phyloP scores from a whole-genome alignment of 2,797 vertebrate genomes.

The Manis javanica region DNA sequence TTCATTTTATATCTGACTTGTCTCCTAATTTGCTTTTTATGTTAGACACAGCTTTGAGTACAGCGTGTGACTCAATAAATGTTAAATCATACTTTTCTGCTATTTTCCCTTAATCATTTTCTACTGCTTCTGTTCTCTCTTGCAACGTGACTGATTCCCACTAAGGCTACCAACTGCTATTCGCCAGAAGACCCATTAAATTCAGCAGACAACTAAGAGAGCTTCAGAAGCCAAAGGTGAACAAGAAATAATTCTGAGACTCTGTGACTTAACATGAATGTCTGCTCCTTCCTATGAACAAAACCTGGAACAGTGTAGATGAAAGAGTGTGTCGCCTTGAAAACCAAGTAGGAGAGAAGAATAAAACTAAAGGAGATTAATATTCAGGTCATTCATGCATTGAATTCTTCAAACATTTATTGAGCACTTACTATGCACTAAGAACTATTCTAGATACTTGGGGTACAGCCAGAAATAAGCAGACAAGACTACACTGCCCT shows the following conservation, averaged over 20 bases:
- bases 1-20: constrained; percentile 59
- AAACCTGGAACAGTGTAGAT: constrained; percentile 11
- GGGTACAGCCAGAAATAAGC: neutral
- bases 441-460: neutral
- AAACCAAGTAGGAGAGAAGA: neutral
- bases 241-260: constrained; percentile 64
- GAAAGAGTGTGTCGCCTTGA: constrained; percentile 6
- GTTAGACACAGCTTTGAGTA: constrained; percentile 55
- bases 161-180: constrained; percentile 23
- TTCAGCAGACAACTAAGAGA: constrained; percentile 45
- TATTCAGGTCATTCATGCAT: neutral
- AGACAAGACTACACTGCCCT: neutral
- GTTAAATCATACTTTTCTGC: constrained; percentile 54
- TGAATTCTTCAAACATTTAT: neutral
- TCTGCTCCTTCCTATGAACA: constrained; percentile 53
- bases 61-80: constrained; percentile 60
- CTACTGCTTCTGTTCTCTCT: constrained; percentile 16
- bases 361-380: neutral
- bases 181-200: constrained; percentile 68
- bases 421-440: neutral
- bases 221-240: constrained; percentile 68
- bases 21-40: constrained; percentile 69
- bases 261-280: constrained; percentile 49
- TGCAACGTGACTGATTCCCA: constrained; percentile 32
- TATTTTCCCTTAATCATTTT: constrained; percentile 63